phyloP scores from a whole-genome alignment of 2,113 vertebrate species.

The Lota lota region DNA sequence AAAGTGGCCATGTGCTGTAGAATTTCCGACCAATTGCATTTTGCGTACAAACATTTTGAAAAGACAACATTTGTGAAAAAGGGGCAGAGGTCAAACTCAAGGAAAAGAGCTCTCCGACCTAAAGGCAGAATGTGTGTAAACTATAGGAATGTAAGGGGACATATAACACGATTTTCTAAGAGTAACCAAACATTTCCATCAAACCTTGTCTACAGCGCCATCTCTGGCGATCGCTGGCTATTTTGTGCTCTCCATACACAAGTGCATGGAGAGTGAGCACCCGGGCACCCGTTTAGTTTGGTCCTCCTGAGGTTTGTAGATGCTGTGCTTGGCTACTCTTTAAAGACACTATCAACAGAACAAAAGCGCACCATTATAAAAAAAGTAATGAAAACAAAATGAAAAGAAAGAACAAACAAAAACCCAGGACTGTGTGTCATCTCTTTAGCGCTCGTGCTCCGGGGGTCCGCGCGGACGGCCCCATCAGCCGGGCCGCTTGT shows the following conservation, averaged over 20 bases:
- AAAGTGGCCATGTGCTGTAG: constrained; percentile 64
- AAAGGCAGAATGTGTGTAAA: constrained; percentile 7
- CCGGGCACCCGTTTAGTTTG: too few relatives aligned
- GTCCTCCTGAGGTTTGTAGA: too few relatives aligned
- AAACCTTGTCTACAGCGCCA: too few relatives aligned
- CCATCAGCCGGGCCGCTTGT: constrained; percentile 38
- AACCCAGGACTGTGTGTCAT: constrained; percentile 3
- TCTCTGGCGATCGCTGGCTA: too few relatives aligned
- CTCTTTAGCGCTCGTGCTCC: background rate
- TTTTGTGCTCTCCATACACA: too few relatives aligned
- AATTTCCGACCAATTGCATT: constrained; percentile 12
- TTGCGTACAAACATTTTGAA: constrained; percentile 19
- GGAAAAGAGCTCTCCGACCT: constrained; percentile 3
- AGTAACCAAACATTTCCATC: too few relatives aligned
- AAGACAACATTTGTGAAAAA: constrained; percentile 12
- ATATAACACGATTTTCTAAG: background rate
- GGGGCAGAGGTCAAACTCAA: background rate
- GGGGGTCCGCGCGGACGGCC: background rate
- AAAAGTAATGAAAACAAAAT: constrained; percentile 18
- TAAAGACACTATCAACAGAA: constrained; percentile 28
- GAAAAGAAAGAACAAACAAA: constrained; percentile 1
- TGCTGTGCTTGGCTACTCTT: background rate
- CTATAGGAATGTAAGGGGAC: constrained; percentile 18
- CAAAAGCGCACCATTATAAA: constrained; percentile 26
- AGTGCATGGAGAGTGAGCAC: too few relatives aligned